phyloP scores from a whole-genome alignment of 1,140 invertebrate genomes.

The Gonatopus flavifemur region DNA sequence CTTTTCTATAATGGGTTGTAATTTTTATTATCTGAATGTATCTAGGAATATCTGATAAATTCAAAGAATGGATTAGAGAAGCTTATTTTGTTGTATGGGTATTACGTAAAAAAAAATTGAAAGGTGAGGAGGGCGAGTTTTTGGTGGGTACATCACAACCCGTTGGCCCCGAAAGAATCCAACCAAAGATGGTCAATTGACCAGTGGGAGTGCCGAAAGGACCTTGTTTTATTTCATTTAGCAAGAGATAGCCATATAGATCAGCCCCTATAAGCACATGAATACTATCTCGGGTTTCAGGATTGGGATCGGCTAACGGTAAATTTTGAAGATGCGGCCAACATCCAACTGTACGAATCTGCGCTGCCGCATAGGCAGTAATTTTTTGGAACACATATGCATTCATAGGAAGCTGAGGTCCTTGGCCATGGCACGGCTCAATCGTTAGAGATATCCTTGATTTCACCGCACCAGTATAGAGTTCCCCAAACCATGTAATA shows the following conservation, averaged over 20 bases:
- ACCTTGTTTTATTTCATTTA: constrained; percentile 8
- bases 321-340: constrained; percentile 17
- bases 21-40: too few species aligned
- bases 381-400: constrained; percentile 13
- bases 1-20: too few species aligned
- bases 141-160: too few species aligned
- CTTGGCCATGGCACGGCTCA: neutral
- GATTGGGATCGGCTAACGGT: constrained; percentile 16
- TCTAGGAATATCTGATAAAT: too few species aligned
- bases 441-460: constrained; percentile 4
- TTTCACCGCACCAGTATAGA: neutral
- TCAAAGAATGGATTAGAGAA: too few species aligned
- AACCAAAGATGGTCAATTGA: too few species aligned
- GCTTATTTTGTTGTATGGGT: too few species aligned
- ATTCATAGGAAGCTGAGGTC: neutral
- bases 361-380: constrained; percentile 4
- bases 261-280: constrained; percentile 18
- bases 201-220: constrained; percentile 5
- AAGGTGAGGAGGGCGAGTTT: too few species aligned
- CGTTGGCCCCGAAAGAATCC: constrained; percentile 13
- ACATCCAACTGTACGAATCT: neutral
- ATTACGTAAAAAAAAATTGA: too few species aligned
- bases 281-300: constrained; percentile 4
- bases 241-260: constrained; percentile 10
- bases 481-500: constrained; percentile 13